A percentile compares a stretch with the other conserved stretches of the same genome.
These are phyloP conservation scores for Hirtodrosophila alboralis DNA, from an alignment of 2,888 invertebrate species.

Conservation along the genomic window DNA sequence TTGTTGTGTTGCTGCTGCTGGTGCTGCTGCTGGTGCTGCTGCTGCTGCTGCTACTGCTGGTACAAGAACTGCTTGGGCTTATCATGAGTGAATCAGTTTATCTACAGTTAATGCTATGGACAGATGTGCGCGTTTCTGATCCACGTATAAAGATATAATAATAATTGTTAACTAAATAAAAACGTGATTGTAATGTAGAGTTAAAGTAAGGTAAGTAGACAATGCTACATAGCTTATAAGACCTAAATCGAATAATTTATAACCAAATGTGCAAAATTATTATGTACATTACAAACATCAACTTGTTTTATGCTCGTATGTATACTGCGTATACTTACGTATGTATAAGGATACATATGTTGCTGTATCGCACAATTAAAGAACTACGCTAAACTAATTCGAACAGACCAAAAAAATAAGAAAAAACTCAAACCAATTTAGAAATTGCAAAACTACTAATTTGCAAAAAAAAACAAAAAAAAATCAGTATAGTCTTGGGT, in stretches of 20 bases:
- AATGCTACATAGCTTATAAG: no score
- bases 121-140: slow-evolving; percentile 48
- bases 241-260: no score
- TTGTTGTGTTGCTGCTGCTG: slow-evolving; percentile 36
- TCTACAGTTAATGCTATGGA: slow-evolving; percentile 57
- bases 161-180: slow-evolving; percentile 16
- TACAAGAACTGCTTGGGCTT: slow-evolving; percentile 68
- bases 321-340: neutral
- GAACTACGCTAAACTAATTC: neutral
- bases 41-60: slow-evolving; percentile 46
- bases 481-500: neutral
- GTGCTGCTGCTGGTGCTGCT: slow-evolving; percentile 27
- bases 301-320: neutral
- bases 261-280: no score
- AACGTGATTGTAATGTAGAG: slow-evolving; percentile 5
- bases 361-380: slow-evolving; percentile 11
- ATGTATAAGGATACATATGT: neutral
- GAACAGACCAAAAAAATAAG: neutral
- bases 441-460: no score
- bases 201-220: slow-evolving; percentile 6
- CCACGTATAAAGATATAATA: slow-evolving; percentile 5
- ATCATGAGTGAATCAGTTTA: slow-evolving; percentile 73
- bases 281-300: no score
- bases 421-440: no score
- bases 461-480: no score